Percentiles rank a stretch among this genome's conserved stretches.
These are phyloP conservation scores for Verasper variegatus DNA, from an alignment of 2,113 vertebrate species.

Conservation along the genomic window DNA sequence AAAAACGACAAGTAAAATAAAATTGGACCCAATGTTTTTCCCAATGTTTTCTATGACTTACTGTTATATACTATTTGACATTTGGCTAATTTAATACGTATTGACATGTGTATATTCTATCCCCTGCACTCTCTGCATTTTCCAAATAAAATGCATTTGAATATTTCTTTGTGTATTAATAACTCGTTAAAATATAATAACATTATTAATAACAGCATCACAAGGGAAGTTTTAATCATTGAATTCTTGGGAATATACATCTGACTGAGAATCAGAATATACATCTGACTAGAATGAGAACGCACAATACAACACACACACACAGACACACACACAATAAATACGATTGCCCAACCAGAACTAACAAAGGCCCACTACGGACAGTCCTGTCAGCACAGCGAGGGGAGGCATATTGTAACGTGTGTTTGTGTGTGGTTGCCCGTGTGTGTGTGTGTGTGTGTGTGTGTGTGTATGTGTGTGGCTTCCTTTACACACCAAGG, in stretches of 20 bases:
- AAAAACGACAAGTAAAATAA: too few species aligned
- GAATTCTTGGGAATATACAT: not conserved
- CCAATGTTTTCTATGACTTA: too few species aligned
- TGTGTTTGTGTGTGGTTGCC: not conserved
- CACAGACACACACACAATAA: constrained; percentile 32
- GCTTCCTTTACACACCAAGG: constrained; percentile 51
- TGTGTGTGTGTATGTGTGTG: constrained; percentile 1
- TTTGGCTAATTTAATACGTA: too few species aligned
- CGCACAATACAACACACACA: not conserved
- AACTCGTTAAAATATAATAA: not conserved
- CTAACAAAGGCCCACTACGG: constrained; percentile 69
- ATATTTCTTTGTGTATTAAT: not conserved
- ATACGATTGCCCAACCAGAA: constrained; percentile 71
- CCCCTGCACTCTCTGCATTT: not conserved
- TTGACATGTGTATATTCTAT: too few species aligned
- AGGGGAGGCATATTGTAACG: constrained; percentile 22
- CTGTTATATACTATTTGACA: too few species aligned
- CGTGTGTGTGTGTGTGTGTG: constrained; percentile 22
- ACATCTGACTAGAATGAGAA: not conserved
- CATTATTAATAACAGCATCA: not conserved
- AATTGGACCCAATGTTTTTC: too few species aligned
- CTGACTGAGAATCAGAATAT: not conserved
- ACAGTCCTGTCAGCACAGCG: constrained; percentile 66
- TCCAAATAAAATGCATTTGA: not conserved
- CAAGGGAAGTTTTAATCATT: not conserved